Percentiles rank a stretch among this genome's conserved stretches.
Evolutionary conservation across 1,140 invertebrate species (phyloP).

Genomic region (Fopius arisanus): DNA sequence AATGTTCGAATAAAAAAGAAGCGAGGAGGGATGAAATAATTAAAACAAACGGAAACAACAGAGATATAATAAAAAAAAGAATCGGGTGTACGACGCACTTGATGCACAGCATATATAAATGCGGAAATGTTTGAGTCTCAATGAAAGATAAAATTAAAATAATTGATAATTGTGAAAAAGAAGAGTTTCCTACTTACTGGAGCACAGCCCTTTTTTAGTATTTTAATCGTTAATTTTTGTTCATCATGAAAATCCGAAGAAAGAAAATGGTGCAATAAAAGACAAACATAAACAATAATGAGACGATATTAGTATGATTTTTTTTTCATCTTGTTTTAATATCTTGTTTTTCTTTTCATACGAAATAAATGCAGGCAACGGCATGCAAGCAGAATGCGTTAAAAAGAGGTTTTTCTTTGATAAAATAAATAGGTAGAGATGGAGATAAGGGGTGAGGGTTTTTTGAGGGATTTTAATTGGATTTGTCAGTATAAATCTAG

Average conservation of each 20-base stretch:
- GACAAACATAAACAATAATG: constrained; percentile 74
- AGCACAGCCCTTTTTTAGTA: constrained; percentile 77
- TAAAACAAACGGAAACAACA: constrained; percentile 37
- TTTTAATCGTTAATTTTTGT: constrained; percentile 43
- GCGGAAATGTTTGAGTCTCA: constrained; percentile 14
- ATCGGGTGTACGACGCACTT: constrained; percentile 23
- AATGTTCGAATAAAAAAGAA: constrained; percentile 17
- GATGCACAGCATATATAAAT: constrained; percentile 17
- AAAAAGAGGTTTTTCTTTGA: constrained; percentile 24
- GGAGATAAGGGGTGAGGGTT: not conserved
- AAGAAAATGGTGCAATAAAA: constrained; percentile 79
- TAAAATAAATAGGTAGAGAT: not conserved
- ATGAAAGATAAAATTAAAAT: constrained; percentile 16
- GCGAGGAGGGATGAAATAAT: not conserved
- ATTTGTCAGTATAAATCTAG: not conserved
- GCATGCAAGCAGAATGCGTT: constrained; percentile 57
- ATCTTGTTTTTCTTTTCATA: constrained; percentile 32
- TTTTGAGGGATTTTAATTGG: not conserved
- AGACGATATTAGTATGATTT: constrained; percentile 67
- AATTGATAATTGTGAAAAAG: constrained; percentile 43
- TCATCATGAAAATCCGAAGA: constrained; percentile 74
- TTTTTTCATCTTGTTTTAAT: constrained; percentile 30
- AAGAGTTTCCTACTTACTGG: constrained; percentile 77
- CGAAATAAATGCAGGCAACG: constrained; percentile 41
- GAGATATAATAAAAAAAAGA: constrained; percentile 38